A percentile compares a stretch with the other conserved stretches of the same genome.
phyloP scores from a whole-genome alignment of 2,797 vertebrate species.

The Eulemur albifrons region DNA sequence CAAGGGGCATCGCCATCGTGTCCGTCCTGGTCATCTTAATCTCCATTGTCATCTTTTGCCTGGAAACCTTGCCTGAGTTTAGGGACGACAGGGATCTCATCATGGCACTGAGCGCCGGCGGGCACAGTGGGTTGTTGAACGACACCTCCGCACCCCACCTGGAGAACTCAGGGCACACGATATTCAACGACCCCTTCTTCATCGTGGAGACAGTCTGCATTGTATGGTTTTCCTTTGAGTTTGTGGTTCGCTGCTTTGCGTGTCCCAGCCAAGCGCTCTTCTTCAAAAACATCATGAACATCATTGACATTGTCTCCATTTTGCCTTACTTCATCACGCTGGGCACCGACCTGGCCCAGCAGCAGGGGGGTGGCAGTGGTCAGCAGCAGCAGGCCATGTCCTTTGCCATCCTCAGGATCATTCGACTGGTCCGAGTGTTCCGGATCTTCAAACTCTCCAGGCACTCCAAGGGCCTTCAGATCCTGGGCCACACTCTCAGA shows the following conservation, averaged over 20 bases:
- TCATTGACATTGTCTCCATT: conserved; percentile 99
- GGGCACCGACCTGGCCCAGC: conserved; percentile 96
- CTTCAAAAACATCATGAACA: conserved; percentile 99
- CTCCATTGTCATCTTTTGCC: conserved; percentile 98
- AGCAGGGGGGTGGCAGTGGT: conserved; percentile 85
- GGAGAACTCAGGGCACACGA: conserved; percentile 90
- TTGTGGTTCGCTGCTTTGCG: conserved; percentile 96
- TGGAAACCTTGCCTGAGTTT: conserved; percentile 99
- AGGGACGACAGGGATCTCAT: conserved; percentile 91
- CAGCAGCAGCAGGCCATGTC: conserved; percentile 98
- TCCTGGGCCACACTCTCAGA: conserved; percentile 96
- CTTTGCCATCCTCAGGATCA: conserved; percentile 98
- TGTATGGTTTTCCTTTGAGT: conserved; percentile 99
- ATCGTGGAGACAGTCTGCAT: conserved; percentile 99
- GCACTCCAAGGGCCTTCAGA: conserved; percentile 99
- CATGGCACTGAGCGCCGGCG: conserved; percentile 76
- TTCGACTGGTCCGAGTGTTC: conserved; percentile 97
- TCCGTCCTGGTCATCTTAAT: conserved; percentile 98
- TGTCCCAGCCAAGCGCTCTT: conserved; percentile 96
- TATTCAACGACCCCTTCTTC: conserved; percentile 99
- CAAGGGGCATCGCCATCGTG: conserved; percentile 97
- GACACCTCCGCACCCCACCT: conserved; percentile 81
- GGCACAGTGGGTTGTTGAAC: conserved; percentile 82
- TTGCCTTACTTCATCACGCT: conserved; percentile 99
- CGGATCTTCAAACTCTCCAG: conserved; percentile 99